Percentiles rank a stretch among this genome's conserved stretches.
Evolutionary conservation across 2,797 vertebrate species (phyloP).

Genomic region (Alauda arvensis): DNA sequence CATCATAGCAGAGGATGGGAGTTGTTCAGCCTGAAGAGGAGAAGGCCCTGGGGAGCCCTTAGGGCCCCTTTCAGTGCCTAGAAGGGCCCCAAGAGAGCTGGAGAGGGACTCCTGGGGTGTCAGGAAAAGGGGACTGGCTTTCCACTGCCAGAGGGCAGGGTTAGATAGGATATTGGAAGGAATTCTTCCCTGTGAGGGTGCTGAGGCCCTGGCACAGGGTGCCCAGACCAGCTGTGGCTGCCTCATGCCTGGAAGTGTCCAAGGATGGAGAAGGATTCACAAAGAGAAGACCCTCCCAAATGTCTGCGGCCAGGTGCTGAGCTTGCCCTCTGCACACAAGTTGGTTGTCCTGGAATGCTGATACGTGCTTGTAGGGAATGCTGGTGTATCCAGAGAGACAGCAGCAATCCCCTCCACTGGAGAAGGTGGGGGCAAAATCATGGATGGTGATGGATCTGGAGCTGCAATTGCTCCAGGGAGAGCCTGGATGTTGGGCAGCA

Average conservation of each 20-base stretch:
- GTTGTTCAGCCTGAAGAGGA: neutral
- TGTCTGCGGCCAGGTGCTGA: accelerated
- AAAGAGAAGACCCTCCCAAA: neutral
- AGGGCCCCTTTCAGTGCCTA: neutral
- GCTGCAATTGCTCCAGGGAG: neutral
- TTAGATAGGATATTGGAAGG: neutral
- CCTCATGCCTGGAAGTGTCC: neutral
- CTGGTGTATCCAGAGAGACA: accelerated
- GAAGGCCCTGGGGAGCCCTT: too few species aligned
- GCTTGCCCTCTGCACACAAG: neutral
- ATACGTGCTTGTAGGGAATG: neutral
- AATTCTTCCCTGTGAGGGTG: neutral
- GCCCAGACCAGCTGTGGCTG: neutral
- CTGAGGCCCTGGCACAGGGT: neutral
- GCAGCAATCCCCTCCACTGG: accelerated
- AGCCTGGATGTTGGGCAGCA: neutral
- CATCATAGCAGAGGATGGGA: neutral
- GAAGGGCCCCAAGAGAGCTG: neutral
- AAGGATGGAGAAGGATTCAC: neutral
- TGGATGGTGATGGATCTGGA: neutral
- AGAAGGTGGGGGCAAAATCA: neutral
- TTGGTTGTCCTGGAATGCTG: neutral
- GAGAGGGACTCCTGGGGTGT: neutral
- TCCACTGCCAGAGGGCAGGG: neutral
- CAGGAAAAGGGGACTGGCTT: neutral